Conservation (phyloP, 2,797 vertebrate species). For the Dallia pectoralis region DNA sequence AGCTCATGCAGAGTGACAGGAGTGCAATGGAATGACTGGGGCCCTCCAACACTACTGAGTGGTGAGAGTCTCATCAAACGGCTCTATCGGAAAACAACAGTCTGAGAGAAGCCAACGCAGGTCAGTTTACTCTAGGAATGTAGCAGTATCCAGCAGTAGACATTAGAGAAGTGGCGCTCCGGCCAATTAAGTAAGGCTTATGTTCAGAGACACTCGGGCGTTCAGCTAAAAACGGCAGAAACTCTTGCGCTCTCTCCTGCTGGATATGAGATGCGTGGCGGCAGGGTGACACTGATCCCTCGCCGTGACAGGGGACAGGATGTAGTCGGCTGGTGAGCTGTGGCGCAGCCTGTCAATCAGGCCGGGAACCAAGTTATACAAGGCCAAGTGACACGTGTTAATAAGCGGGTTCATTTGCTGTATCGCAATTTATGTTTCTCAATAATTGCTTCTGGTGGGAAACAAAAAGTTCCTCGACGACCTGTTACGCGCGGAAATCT, state of each 20-base stretch:
- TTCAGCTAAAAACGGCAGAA: not conserved
- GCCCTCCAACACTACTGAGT: not conserved
- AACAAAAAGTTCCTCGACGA: not conserved
- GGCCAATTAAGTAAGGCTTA: not conserved
- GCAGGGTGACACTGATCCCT: not conserved
- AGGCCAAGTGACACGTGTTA: not conserved
- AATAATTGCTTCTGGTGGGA: not conserved
- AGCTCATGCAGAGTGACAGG: not conserved
- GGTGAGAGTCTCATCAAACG: not conserved
- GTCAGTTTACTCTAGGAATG: constrained; percentile 6
- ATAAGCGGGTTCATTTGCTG: not conserved
- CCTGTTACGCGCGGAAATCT: not conserved
- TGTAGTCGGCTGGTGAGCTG: not conserved
- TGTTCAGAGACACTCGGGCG: not conserved
- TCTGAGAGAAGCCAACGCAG: not conserved
- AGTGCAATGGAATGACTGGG: not conserved
- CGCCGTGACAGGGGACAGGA: not conserved
- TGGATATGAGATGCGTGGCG: not conserved
- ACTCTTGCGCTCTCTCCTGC: not conserved
- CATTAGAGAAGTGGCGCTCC: not conserved
- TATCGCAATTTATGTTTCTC: not conserved
- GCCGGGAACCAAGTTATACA: not conserved
- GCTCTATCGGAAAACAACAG: not conserved
- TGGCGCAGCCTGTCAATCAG: not conserved
- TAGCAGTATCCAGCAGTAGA: not conserved